Conservation (phyloP, 2,797 vertebrate species). For the Poecilia gillii region DNA sequence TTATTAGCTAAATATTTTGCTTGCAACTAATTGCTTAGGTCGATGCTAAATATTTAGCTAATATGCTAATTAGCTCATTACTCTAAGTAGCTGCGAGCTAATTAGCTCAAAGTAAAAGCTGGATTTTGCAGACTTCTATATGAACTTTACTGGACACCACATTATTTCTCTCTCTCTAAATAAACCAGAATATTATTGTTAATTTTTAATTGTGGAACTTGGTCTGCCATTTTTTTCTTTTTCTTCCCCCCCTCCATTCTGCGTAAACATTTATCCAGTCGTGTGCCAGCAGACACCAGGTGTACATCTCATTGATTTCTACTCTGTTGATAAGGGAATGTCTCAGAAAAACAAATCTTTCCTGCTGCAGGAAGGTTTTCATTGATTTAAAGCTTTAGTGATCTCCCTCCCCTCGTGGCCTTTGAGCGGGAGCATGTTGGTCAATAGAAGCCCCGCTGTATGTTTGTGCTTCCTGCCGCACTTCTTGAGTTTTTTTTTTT, state of each 20-base stretch:
- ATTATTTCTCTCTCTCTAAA: no score
- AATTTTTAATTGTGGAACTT: no score
- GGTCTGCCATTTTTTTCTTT: no score
- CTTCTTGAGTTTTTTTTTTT: neutral
- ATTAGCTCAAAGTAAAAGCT: no score
- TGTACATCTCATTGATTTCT: constrained; percentile 48
- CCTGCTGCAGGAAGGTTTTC: constrained; percentile 21
- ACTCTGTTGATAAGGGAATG: constrained; percentile 32
- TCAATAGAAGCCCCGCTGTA: constrained; percentile 42
- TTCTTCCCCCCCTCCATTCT: neutral
- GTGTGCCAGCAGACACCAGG: constrained; percentile 20
- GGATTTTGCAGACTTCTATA: no score
- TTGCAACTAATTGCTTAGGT: no score
- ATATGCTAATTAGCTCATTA: no score
- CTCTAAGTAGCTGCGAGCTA: no score
- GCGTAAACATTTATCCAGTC: constrained; percentile 8
- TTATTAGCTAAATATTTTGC: no score
- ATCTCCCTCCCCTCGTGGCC: constrained; percentile 11
- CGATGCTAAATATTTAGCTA: no score
- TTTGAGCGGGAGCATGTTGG: neutral
- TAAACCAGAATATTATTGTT: no score
- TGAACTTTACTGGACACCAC: no score
- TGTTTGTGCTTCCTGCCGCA: neutral
- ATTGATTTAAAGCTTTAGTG: constrained; percentile 43
- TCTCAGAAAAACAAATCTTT: constrained; percentile 37